A percentile compares a stretch with the other conserved stretches of the same genome.
phyloP scores from a whole-genome alignment of 2,113 vertebrate species.

The Sisor rabdophorus region DNA sequence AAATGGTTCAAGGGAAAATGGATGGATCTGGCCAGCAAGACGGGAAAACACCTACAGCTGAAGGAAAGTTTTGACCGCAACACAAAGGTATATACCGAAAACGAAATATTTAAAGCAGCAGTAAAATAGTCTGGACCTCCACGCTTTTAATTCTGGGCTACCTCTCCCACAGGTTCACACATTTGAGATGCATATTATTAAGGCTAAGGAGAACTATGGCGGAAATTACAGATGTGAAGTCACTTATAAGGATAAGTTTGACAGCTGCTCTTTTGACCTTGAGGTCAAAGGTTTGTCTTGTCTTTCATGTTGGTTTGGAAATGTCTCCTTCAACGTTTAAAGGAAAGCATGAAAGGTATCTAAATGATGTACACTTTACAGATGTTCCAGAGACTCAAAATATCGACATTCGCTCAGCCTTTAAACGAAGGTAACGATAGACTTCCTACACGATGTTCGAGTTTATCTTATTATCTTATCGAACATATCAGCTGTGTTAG shows the following conservation, averaged over 20 bases:
- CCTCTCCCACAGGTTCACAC: constrained; percentile 80
- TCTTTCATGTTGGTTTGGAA: background rate
- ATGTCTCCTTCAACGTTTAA: background rate
- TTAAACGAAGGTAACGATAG: constrained; percentile 94
- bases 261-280: constrained; percentile 94
- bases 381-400: constrained; percentile 78
- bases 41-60: constrained; percentile 92
- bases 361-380: constrained; percentile 59
- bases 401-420: constrained; percentile 96
- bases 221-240: constrained; percentile 97
- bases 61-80: constrained; percentile 92
- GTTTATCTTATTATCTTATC: background rate
- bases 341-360: background rate
- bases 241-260: constrained; percentile 95
- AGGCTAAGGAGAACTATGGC: constrained; percentile 94
- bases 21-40: constrained; percentile 99
- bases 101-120: background rate
- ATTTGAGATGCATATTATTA: constrained; percentile 98
- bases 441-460: background rate
- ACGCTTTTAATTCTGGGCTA: background rate
- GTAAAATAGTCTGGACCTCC: background rate
- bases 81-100: constrained; percentile 72
- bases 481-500: background rate
- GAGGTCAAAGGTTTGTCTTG: constrained; percentile 82
- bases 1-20: constrained; percentile 99